Percentiles rank a stretch among this genome's conserved stretches.
Evolutionary conservation across 2,113 vertebrate species (phyloP).

Genomic region (Clarias magur): DNA sequence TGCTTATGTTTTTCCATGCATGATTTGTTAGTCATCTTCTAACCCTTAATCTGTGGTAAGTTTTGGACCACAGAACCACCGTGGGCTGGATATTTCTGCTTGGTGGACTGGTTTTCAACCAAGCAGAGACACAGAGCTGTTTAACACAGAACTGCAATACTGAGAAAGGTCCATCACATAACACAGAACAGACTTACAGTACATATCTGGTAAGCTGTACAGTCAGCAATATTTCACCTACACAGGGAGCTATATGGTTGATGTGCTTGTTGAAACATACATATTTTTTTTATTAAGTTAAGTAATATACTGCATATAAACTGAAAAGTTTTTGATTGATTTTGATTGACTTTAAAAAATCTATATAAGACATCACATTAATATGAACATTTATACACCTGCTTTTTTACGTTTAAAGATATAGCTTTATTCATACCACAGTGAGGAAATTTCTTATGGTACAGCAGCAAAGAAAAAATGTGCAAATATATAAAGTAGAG

Average conservation of each 20-base stretch:
- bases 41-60: slow-evolving; percentile 12
- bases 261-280: neutral
- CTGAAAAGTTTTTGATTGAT: neutral
- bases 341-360: no score
- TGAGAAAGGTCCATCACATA: slow-evolving; percentile 11
- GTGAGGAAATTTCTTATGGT: no score
- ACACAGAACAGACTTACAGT: neutral
- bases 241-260: neutral
- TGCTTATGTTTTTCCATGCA: slow-evolving; percentile 25
- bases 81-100: slow-evolving; percentile 8
- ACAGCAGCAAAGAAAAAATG: no score
- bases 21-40: slow-evolving; percentile 11
- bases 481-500: no score
- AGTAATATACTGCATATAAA: neutral
- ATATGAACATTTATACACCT: no score
- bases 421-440: no score
- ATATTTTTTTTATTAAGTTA: neutral
- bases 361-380: no score
- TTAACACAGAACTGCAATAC: neutral
- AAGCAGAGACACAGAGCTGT: neutral
- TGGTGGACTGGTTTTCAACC: neutral
- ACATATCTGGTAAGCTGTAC: neutral
- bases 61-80: neutral
- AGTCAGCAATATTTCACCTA: neutral
- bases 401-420: no score